Evolutionary conservation across 2,888 invertebrate genomes (phyloP).

Genomic region (Keiferia lycopersicella): DNA sequence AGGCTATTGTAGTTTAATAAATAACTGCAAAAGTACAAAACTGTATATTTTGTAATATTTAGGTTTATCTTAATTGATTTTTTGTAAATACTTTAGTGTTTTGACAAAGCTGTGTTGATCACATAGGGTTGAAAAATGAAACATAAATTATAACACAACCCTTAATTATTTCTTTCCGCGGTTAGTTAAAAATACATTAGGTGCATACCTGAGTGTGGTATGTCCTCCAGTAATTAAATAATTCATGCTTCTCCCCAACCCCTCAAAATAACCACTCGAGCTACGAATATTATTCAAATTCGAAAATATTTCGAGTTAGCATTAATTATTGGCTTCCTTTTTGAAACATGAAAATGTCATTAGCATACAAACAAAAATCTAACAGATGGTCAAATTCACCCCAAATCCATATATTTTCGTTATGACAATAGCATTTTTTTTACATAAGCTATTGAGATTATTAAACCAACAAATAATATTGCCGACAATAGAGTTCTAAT

Average conservation of each 20-base stretch:
- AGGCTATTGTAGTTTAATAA: no score
- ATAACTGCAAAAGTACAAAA: no score
- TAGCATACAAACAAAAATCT: conserved; percentile 46
- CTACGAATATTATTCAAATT: conserved; percentile 14
- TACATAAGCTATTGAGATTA: conserved; percentile 43
- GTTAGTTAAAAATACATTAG: conserved; percentile 6
- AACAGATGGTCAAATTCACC: conserved; percentile 64
- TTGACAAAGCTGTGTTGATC: background rate
- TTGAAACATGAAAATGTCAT: conserved; percentile 51
- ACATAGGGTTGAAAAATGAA: background rate
- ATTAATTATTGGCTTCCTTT: conserved; percentile 23
- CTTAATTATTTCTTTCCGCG: conserved; percentile 2
- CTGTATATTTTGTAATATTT: no score
- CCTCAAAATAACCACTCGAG: background rate
- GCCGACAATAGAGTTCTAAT: conserved; percentile 29
- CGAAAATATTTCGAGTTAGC: conserved; percentile 14
- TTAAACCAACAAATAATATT: conserved; percentile 48
- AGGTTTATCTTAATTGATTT: no score
- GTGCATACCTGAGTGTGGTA: background rate
- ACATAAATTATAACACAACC: background rate
- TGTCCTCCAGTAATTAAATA: background rate
- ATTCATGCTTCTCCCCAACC: background rate
- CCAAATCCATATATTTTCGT: conserved; percentile 53
- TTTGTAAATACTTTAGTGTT: no score
- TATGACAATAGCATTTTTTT: conserved; percentile 50